phyloP scores from a whole-genome alignment of 2,797 vertebrate species.

The Sphenopsis melanotis region DNA sequence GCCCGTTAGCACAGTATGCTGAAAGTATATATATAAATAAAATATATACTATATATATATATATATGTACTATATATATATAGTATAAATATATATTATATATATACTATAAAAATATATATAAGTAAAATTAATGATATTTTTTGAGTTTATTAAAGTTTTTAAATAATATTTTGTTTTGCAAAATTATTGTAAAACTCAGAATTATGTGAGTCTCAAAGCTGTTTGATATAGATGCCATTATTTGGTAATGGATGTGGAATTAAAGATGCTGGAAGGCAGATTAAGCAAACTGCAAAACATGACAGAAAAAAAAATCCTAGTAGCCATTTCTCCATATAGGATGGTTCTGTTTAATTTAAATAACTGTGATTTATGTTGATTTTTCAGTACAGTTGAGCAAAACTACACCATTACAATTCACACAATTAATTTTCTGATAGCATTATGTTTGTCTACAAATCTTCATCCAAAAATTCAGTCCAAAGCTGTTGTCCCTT shows the following conservation, averaged over 20 bases:
- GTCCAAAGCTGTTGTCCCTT: not conserved
- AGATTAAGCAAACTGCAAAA: not conserved
- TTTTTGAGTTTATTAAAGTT: not conserved
- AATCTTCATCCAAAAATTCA: not conserved
- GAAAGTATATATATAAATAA: not conserved
- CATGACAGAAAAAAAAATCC: not conserved
- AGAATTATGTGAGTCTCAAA: not conserved
- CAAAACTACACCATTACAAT: not conserved
- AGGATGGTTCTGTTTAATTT: not conserved
- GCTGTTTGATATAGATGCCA: not conserved
- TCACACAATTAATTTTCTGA: not conserved
- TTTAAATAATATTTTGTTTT: not conserved
- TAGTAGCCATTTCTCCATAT: not conserved
- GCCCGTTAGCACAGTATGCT: not conserved
- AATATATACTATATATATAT: not conserved
- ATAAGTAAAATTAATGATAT: not conserved
- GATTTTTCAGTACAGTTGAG: not conserved
- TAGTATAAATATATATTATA: too few species aligned
- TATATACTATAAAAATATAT: too few species aligned
- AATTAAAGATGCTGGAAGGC: not conserved
- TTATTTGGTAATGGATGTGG: not conserved
- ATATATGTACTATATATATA: too few species aligned
- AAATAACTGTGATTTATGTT: not conserved
- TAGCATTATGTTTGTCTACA: not conserved
- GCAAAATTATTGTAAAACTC: not conserved